Evolutionary conservation across 2,797 vertebrate genomes (phyloP), one percentile per base, ranked within the genome.

Genomic region (Gastrophryne carolinensis): DNA sequence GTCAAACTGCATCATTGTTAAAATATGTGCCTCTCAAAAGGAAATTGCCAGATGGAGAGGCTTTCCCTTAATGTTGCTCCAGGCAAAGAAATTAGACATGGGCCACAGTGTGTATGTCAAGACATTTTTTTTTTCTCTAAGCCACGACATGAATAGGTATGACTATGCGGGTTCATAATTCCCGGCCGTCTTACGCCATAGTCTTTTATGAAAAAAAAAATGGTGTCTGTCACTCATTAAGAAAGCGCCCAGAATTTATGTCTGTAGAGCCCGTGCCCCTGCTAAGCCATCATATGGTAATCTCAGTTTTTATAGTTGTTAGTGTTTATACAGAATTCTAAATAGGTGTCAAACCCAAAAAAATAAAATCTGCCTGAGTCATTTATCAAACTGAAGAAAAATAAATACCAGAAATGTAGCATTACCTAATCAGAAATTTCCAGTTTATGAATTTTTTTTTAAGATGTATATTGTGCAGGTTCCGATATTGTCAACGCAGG

Each of bases 1-100:
- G 94, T 98, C 95, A 96, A 94, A 94, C 93, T 92, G 89, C 94
- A 94, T 95, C 93, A 92, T 90, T 96, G 95, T 96, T 95, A 93
- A 93, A 86, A 84, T 91, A 91, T 87, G 89, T 91, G 92, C 92
- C 94, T 90, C 89, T 96, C 93, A 92, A 90, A 92, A 80, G 83
- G 87, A 83, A 81, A 79, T 83, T 88, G 90, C 94, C 94, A 96
- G 94, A 94, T 94, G 94, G 91, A 83, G 91, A 80, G 52, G 81
- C 87, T 89, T 86, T 76, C 87, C 87, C 83, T 87, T 88, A 90
- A 91, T 90, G 83, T 92, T 86, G 91, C 93, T 93, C 85, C 88
- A 86, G 89, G 92, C 93, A 88, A 84, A 86, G 81, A 80, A 90
- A 90, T 89, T 90, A 90, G 83, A 90, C 89, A 87, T 81, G 87